Evolutionary conservation across 2,797 vertebrate genomes (phyloP), one percentile per base, ranked within the genome.

Genomic region (Syngnathus rostellatus): DNA sequence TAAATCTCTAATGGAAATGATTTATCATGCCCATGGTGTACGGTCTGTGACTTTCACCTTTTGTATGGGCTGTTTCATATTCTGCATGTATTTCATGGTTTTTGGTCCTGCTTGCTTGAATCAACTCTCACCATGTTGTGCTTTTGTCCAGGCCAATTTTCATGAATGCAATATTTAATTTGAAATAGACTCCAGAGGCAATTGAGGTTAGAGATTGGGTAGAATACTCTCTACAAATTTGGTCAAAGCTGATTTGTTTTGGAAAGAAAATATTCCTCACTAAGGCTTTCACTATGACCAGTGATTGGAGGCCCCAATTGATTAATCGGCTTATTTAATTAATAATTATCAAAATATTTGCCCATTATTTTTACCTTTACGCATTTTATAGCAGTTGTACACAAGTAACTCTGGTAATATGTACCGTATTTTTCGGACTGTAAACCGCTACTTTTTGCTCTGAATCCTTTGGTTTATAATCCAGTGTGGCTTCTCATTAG

Each of bases 11-110:
- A 90, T 90, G 77, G 77, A 87, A 88, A 84, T 70, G 81, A 87
- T 90, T 87, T 69, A 90, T 91, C 87, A 88, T 86, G 83, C 73
- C 71, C 80, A 50, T 74, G 77, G 80, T 82, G 80, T 86, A 75
- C 72, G 74, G 79, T 80, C 81, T 85, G 73, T 84, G 80, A 90
- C 81, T 84, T 86, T 74, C 77, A 85, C 85, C 74, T 82, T 83
- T 77, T 77, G 67, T 71, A 61, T 64, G 66, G 65, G 72, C 80
- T 82, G 64, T 65, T 88, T 85, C 73, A 85, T 76, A 87, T 85
- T 85, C 81, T 63, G 67, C 72, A 76, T 77, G 79, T 69, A 78
- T 71, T 72, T 65, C 74, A 70, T 51, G 55, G 68, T 43, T 73
- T 39, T 7, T 68, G 68, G 67, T 75, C 65, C 74, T 64, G 58